Evolutionary conservation across 2,888 invertebrate genomes (phyloP).

Genomic region (Habroteleia sp.): DNA sequence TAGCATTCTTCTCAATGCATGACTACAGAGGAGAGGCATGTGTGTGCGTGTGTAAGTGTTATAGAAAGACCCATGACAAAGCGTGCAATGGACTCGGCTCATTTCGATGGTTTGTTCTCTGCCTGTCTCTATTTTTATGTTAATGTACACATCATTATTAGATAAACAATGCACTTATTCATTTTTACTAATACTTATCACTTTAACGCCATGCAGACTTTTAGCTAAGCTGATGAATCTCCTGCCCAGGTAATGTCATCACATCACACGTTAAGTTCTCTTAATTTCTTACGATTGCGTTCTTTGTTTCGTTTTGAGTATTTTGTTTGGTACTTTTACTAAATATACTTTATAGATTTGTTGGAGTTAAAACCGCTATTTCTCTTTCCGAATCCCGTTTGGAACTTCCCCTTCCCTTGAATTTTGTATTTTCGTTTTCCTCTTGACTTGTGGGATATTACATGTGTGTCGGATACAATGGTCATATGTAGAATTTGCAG

Average conservation of each 20-base stretch:
- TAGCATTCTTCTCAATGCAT: conserved; percentile 48
- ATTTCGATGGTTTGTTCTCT: conserved; percentile 64
- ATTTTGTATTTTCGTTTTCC: conserved; percentile 19
- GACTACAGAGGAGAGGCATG: conserved; percentile 46
- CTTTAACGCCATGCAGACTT: conserved; percentile 85
- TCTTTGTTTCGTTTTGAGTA: not conserved
- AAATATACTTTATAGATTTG: conserved; percentile 2
- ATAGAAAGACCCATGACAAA: conserved; percentile 57
- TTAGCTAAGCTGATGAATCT: conserved; percentile 96
- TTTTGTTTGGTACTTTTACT: conserved; percentile 7
- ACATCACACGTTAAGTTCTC: conserved; percentile 79
- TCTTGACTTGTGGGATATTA: conserved; percentile 47
- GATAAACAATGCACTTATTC: conserved; percentile 74
- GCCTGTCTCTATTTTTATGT: conserved; percentile 67
- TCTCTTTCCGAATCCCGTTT: conserved; percentile 7
- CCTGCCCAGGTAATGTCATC: conserved; percentile 91
- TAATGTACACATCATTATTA: conserved; percentile 65
- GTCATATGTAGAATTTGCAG: conserved; percentile 32
- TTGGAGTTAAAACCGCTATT: conserved; percentile 12
- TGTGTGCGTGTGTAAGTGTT: conserved; percentile 56
- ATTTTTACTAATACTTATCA: conserved; percentile 79
- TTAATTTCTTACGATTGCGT: conserved; percentile 10
- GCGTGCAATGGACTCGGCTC: conserved; percentile 54
- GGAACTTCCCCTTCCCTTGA: not conserved
- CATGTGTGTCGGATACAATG: conserved; percentile 33